Base-by-base conservation (phyloP, 2,888 invertebrate genomes). In the Smittia aterrima region DNA sequence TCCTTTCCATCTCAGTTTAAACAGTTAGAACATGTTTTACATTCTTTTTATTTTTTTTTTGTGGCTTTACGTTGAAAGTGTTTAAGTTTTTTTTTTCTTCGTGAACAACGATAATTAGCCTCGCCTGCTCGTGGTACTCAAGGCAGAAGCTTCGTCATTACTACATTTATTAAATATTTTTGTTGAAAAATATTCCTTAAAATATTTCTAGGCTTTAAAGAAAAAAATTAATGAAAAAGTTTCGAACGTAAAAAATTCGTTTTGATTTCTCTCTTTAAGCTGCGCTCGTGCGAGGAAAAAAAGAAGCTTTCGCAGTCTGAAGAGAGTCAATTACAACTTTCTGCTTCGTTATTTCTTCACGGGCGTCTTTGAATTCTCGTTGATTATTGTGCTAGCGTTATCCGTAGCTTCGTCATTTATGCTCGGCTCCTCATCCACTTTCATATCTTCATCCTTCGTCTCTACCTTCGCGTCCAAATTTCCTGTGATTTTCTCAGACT, bases 301-400 rank as follows among this genome's bases (percentile, higher is more conserved):
- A n/a, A n/a, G n/a, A n/a, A n/a, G n/a, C n/a, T n/a, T 47, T 47
- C 47, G n/a, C 47, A n/a, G 47, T 13, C 47, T 32, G 4, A 32
- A 32, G 32, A 6, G 32, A 32, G 9, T 32, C 32, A 32, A 32
- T 32, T 32, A 32, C 32, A 32, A 9, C 32, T 32, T 32, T 32
- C 9, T 9, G 32, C 9, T 32, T 18, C 24, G 0, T 70, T 47
- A 70, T 40, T 72, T 72, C 32, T 58, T 72, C 24, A 11, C 53
- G 62, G 72, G 54, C 62, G 72, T 72, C 38, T 54, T 70, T 20
- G 18, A 20, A 53, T 16, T 54, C 54, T 72, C 72, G 38, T 20
- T 58, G 22, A 16, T 62, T 54, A 54, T 72, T 72, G 72, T 62
- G 72, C 72, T 64, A 13, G 25, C 72, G 54, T 20, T 25, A 11